Percentiles rank a stretch among this genome's conserved stretches.
These are phyloP conservation scores for Harpagifer antarcticus DNA, from an alignment of 2,797 vertebrate species.

Conservation along the genomic window DNA sequence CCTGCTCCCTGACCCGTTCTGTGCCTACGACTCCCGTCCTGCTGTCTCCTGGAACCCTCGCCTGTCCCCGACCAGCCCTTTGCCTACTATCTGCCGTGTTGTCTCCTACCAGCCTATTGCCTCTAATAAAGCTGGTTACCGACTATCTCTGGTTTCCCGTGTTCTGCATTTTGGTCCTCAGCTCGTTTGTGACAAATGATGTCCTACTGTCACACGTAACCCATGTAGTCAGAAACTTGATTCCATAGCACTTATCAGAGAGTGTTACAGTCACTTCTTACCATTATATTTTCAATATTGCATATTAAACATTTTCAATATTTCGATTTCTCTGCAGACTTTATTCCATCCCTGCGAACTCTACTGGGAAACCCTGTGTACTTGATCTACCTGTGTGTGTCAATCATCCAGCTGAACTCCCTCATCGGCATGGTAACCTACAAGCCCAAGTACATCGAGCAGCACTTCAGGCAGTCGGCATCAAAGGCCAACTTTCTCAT, in stretches of 20 bases:
- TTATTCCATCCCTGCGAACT: constrained; percentile 86
- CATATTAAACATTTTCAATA: not conserved
- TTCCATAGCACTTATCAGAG: not conserved
- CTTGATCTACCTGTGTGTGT: constrained; percentile 78
- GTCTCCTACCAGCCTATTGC: too few relatives aligned
- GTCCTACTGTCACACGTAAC: not conserved
- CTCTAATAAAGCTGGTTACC: too few relatives aligned
- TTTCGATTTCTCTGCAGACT: constrained; percentile 79
- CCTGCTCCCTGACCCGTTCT: too few relatives aligned
- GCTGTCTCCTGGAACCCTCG: too few relatives aligned
- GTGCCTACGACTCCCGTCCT: too few relatives aligned
- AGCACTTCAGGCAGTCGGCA: constrained; percentile 90
- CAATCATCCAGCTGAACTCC: constrained; percentile 85
- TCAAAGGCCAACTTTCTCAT: constrained; percentile 90
- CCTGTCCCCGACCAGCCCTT: too few relatives aligned
- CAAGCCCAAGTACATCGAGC: constrained; percentile 92
- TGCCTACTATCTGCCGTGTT: too few relatives aligned
- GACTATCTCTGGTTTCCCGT: too few relatives aligned
- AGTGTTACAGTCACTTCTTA: not conserved
- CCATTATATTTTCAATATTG: not conserved
- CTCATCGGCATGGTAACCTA: constrained; percentile 90
- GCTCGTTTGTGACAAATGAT: too few relatives aligned
- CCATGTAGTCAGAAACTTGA: not conserved
- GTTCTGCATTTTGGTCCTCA: too few relatives aligned
- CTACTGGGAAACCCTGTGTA: constrained; percentile 88